These are phyloP conservation scores for Lasioglossum morio DNA, from an alignment of 2,888 invertebrate species.

Conservation along the genomic window DNA sequence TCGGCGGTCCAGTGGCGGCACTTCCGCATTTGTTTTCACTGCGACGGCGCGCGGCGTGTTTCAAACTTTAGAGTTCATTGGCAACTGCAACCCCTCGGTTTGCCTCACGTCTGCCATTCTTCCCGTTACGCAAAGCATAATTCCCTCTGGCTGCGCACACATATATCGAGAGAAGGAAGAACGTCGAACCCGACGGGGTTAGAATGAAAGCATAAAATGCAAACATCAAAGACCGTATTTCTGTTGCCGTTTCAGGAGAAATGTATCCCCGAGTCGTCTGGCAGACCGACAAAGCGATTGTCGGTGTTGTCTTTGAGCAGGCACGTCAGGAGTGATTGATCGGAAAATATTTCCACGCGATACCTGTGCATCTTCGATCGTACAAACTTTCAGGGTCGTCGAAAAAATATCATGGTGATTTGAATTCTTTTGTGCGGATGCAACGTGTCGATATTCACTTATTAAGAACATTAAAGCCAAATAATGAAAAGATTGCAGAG, in stretches of 20 bases:
- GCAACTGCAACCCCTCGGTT: neutral
- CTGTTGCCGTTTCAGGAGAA: neutral
- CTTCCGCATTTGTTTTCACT: neutral
- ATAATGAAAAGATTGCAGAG: too few species aligned
- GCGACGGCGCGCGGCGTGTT: neutral
- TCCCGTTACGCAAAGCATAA: neutral
- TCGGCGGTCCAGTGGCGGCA: neutral
- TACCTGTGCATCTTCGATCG: neutral
- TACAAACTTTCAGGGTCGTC: neutral
- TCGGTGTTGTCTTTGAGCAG: constrained; percentile 6
- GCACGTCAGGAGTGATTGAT: constrained; percentile 4
- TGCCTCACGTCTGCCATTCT: neutral
- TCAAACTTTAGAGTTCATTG: neutral
- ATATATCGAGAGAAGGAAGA: neutral
- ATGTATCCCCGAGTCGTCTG: neutral
- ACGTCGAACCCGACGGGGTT: neutral
- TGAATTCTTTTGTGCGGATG: neutral
- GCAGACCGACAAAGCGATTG: neutral
- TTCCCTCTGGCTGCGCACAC: neutral
- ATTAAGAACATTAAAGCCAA: too few species aligned
- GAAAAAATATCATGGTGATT: neutral
- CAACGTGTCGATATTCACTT: too few species aligned
- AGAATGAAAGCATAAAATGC: neutral
- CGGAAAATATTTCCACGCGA: constrained; percentile 13
- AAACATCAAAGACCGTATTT: constrained; percentile 13